Evolutionary conservation across 1,140 invertebrate genomes (phyloP).

Genomic region (Medauroidea extradentata): DNA sequence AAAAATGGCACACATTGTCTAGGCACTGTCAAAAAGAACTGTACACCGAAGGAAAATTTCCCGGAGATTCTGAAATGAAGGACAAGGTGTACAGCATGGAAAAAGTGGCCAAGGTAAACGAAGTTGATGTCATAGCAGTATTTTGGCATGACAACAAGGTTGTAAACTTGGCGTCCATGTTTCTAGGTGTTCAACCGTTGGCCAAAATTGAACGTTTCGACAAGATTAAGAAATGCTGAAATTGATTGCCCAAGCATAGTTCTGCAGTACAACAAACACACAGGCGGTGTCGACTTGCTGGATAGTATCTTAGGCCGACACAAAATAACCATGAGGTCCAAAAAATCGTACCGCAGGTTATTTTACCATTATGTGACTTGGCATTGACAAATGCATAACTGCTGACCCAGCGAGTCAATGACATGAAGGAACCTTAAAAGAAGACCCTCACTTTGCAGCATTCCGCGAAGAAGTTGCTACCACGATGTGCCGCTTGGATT

Average conservation of each 20-base stretch:
- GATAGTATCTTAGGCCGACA: conserved; percentile 32
- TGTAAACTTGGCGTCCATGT: conserved; percentile 33
- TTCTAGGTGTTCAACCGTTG: conserved; percentile 28
- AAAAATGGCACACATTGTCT: conserved; percentile 31
- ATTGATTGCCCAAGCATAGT: conserved; percentile 28
- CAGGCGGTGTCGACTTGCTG: conserved; percentile 33
- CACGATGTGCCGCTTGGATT: conserved; percentile 14
- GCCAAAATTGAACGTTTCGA: conserved; percentile 18
- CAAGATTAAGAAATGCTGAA: conserved; percentile 18
- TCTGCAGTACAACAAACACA: conserved; percentile 27
- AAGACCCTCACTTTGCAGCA: neutral
- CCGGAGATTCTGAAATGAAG: conserved; percentile 33
- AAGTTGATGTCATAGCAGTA: neutral
- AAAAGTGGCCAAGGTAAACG: neutral
- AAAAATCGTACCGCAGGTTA: conserved; percentile 25
- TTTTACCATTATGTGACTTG: conserved; percentile 34
- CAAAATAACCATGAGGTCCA: conserved; percentile 22
- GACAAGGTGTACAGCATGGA: conserved; percentile 17
- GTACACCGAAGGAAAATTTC: conserved; percentile 29
- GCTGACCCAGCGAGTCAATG: conserved; percentile 28
- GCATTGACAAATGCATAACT: conserved; percentile 31
- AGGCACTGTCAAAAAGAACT: conserved; percentile 31
- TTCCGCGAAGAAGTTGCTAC: conserved; percentile 16
- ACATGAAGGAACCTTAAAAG: conserved; percentile 1
- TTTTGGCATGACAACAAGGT: conserved; percentile 39